A percentile compares a stretch with the other conserved stretches of the same genome.
Evolutionary conservation across 1,140 invertebrate species (phyloP).

Genomic region (Pinna nobilis): DNA sequence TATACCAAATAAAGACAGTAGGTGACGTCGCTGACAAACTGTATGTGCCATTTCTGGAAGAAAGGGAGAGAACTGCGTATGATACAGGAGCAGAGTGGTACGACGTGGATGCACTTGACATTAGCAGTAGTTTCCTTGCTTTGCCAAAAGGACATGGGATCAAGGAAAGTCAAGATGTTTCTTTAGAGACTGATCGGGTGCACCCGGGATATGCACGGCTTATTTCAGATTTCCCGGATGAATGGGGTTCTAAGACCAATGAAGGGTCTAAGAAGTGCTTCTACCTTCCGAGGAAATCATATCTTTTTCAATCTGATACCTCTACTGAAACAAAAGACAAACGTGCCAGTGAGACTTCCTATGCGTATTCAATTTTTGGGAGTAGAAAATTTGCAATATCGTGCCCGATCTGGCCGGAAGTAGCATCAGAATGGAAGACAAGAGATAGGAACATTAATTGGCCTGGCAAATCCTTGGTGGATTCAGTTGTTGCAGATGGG

Average conservation of each 20-base stretch:
- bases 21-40: constrained; percentile 35
- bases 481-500: constrained; percentile 28
- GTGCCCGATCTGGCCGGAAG: constrained; percentile 29
- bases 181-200: not conserved
- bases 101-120: constrained; percentile 12
- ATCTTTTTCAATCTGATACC: not conserved
- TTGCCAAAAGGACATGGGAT: not conserved
- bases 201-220: constrained; percentile 34
- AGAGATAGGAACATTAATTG: constrained; percentile 20
- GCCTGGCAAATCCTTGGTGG: constrained; percentile 22
- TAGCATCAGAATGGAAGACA: constrained; percentile 24
- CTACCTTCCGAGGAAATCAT: not conserved
- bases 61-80: not conserved
- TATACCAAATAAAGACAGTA: not conserved
- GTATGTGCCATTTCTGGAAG: constrained; percentile 14
- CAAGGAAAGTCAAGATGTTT: not conserved
- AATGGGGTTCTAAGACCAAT: not conserved
- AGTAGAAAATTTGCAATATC: constrained; percentile 12
- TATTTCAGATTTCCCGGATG: not conserved
- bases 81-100: constrained; percentile 4
- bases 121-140: not conserved
- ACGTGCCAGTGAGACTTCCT: too few species aligned
- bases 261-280: not conserved
- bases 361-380: too few species aligned
- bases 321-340: not conserved